These are phyloP conservation scores for Scolopax rusticola DNA, from an alignment of 2,797 vertebrate genomes.

Conservation along the genomic window DNA sequence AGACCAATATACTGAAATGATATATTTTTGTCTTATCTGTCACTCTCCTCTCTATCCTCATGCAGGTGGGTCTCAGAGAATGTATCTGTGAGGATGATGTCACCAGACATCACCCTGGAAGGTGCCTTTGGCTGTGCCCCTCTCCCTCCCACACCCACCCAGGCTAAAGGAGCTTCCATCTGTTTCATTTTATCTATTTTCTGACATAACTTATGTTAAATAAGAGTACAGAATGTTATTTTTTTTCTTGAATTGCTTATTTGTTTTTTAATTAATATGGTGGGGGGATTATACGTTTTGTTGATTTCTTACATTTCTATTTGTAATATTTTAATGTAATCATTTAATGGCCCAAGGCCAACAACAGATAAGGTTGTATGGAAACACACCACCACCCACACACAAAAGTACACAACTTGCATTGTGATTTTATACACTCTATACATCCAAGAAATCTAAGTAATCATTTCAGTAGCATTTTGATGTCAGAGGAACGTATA, in stretches of 20 bases:
- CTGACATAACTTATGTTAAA: background rate
- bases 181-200: background rate
- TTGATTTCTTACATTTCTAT: background rate
- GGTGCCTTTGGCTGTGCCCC: background rate
- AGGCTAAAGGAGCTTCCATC: background rate
- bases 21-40: background rate
- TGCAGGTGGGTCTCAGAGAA: background rate
- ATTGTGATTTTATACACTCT: background rate
- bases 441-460: background rate
- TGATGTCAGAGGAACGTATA: background rate
- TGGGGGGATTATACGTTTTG: background rate
- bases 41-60: background rate
- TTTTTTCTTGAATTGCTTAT: background rate
- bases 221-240: background rate
- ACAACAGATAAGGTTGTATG: background rate
- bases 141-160: background rate
- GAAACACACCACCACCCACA: background rate
- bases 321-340: background rate
- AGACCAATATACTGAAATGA: background rate
- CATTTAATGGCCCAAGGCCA: background rate
- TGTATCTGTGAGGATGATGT: rapidly evolving
- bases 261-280: background rate
- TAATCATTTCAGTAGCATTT: background rate
- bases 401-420: rapidly evolving
- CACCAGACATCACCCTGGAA: background rate